Evolutionary conservation across 2,797 vertebrate species (phyloP), one percentile per base, ranked within the genome.

Genomic region (Eulemur mongoz): DNA sequence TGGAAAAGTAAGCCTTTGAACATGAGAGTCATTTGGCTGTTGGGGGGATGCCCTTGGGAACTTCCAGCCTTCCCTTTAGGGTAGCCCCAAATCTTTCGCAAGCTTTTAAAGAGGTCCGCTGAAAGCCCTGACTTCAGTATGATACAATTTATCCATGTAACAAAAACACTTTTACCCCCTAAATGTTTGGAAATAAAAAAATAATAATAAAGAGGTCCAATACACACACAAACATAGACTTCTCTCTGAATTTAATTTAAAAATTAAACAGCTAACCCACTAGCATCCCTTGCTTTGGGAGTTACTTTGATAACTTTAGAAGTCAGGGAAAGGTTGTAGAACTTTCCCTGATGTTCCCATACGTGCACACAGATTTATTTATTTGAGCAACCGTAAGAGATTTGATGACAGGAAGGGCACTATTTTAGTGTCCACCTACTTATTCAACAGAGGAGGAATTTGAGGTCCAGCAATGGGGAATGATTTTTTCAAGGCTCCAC

Each of bases 31-130:
- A 45, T 61, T 76, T 82, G 73, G 23, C 59, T 61, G 1, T 52
- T 65, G 32, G 10, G 10, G 45, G 6, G 4, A 32, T 86, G n/a
- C 78, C 38, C 83, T 35, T 9, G 35, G 48, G 35, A 82, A 82
- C 69, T 76, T 73, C n/a, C 7, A 27, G 69, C 15, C 27, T 87
- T 76, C 40, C 50, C 38, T 48, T 38, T 61, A 69, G 27, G 32
- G 35, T 92, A 85, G 12, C 63, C 40, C 52, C 67, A 85, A 89
- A 92, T 89, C 22, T 40, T 84, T 73, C 70, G 50, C 78, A 59
- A 82, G 52, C 89, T 92, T 81, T 96, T 92, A 38, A 94, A 94
- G 75, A 90, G 13, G 11, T 89, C 78, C n/a, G 13, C 30, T n/a
- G 63, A n/a, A 65, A n/a, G 32, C 63, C 63, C 14, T 65, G 63